Base-by-base conservation (phyloP, 2,797 vertebrate genomes). In the Geotrypetes seraphini region DNA sequence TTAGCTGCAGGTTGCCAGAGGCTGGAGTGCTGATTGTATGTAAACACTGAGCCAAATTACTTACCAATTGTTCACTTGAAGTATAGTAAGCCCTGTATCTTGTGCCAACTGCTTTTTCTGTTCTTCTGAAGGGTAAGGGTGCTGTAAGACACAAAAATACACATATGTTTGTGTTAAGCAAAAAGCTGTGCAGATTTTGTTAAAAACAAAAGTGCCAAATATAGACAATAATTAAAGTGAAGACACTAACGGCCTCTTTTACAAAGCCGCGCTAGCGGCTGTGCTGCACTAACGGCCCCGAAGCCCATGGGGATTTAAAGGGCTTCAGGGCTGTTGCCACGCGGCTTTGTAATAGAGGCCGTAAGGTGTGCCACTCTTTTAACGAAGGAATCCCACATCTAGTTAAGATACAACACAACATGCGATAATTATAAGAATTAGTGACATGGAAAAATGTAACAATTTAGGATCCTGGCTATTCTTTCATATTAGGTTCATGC, bases 81-180 rank as follows among this genome's bases (percentile, higher is more conserved):
- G 89, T 83, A 99, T 99, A 76, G 94, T 97, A 75, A 99, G 92
- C 60, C 95, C 95, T 8, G 94, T 99, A 77, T 99, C 95, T 82
- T 99, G 95, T 64, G 95, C 95, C 86, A 99, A 84, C 80, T 99
- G 95, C 68, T 99, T 99, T 88, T 99, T 99, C 91, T 99, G 95
- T 80, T 99, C 95, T 88, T 99, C 95, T 79, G 95, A 99, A 39
- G 95, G 94, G 77, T 99, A 99, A 30, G 95, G 95, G 65, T 99
- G 95, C 95, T 99, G 69, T 16, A 71, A 69, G 54, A 73, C 33
- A 77, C 53, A 47, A 79, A 65, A 74, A 66, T 35, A 73, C 58
- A 60, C 29, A 60, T 30, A 63, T 25, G 42, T 46, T 39, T 57
- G 17, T 25, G 39, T 54, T 39, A 69, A 70, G 57, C 39, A 46